Evolutionary conservation across 2,797 vertebrate species (phyloP).

Genomic region (Pitangus sulphuratus): DNA sequence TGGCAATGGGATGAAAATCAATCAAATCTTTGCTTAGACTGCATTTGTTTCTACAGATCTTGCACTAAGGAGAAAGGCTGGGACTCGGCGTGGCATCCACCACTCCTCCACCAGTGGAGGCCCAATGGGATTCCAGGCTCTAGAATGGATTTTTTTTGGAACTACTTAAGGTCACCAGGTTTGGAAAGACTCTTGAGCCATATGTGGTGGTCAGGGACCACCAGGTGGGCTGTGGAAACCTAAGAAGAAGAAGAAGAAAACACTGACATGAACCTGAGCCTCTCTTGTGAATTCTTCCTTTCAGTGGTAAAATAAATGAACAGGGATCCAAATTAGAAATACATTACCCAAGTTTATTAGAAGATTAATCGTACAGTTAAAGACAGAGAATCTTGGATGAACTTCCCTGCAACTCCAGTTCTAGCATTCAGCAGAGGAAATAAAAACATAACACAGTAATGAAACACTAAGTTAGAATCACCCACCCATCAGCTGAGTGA

Average conservation of each 20-base stretch:
- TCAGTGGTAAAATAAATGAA: constrained; percentile 19
- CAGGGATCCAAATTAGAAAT: constrained; percentile 36
- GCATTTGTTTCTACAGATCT: neutral
- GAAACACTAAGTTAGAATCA: constrained; percentile 52
- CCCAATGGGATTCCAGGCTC: neutral
- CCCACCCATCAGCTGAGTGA: neutral
- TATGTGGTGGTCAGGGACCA: neutral
- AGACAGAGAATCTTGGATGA: constrained; percentile 35
- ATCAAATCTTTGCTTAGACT: neutral
- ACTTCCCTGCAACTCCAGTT: constrained; percentile 29
- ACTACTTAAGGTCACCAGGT: neutral
- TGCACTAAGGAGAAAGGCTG: neutral
- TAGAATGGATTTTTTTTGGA: neutral
- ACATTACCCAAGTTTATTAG: constrained; percentile 38
- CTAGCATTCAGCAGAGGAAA: constrained; percentile 44
- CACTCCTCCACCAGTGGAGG: neutral
- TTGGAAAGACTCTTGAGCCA: neutral
- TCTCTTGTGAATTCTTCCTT: constrained; percentile 42
- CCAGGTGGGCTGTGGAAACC: neutral
- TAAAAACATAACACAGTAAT: constrained; percentile 1
- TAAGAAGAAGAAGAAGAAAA: constrained; percentile 10
- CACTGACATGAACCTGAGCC: neutral
- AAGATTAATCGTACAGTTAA: neutral
- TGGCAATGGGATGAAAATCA: neutral
- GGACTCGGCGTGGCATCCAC: neutral